Evolutionary conservation across 2,888 invertebrate species (phyloP).

Genomic region (Parascotia fuliginaria): DNA sequence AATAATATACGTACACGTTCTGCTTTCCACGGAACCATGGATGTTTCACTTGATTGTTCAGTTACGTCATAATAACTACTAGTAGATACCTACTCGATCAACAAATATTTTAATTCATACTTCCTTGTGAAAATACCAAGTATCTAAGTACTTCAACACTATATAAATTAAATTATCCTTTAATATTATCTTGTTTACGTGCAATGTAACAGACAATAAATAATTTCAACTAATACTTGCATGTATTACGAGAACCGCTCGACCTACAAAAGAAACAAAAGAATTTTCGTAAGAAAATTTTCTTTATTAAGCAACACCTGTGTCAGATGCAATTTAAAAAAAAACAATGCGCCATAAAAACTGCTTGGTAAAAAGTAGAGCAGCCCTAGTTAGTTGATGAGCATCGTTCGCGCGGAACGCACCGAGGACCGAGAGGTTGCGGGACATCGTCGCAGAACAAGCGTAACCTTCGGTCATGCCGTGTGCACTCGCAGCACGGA

Average conservation of each 20-base stretch:
- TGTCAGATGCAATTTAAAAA: conserved; percentile 42
- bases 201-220: not conserved
- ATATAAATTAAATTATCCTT: too few relatives aligned
- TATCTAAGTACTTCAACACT: conserved; percentile 4
- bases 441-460: conserved; percentile 48
- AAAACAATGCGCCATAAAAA: conserved; percentile 79
- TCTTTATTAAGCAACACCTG: conserved; percentile 57
- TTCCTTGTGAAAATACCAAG: conserved; percentile 42
- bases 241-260: conserved; percentile 13
- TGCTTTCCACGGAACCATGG: conserved; percentile 63
- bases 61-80: conserved; percentile 39
- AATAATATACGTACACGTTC: conserved; percentile 37
- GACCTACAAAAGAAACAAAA: conserved; percentile 50
- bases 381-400: conserved; percentile 77
- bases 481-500: conserved; percentile 68
- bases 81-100: conserved; percentile 10
- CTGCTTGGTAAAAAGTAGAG: conserved; percentile 63
- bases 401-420: conserved; percentile 72
- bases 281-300: conserved; percentile 61
- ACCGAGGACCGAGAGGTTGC: conserved; percentile 46
- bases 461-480: conserved; percentile 73
- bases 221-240: conserved; percentile 1
- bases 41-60: conserved; percentile 48
- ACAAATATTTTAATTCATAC: conserved; percentile 33
- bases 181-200: not conserved